Conservation (phyloP, 2,797 vertebrate species). For the Numenius phaeopus region DNA sequence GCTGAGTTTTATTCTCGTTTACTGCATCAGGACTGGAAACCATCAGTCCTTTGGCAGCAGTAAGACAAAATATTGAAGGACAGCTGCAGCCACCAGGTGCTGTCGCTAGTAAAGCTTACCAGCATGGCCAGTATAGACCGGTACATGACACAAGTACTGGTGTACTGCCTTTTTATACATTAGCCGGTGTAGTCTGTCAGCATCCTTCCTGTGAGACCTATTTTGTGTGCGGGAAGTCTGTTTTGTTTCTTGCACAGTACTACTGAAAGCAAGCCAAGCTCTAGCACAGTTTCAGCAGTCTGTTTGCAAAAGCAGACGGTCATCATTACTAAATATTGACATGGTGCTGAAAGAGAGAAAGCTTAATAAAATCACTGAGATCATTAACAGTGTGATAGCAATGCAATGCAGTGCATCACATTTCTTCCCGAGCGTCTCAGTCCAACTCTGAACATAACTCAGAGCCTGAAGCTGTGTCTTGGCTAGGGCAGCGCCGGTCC, state of each 20-base stretch:
- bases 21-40: neutral
- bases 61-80: neutral
- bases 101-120: neutral
- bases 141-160: neutral
- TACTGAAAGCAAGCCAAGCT: neutral
- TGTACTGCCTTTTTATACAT: neutral
- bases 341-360: constrained; percentile 9
- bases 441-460: neutral
- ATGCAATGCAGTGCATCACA: rapidly evolving
- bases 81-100: neutral
- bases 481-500: neutral
- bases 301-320: neutral
- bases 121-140: neutral
- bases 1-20: neutral
- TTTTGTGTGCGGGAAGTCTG: neutral
- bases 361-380: neutral
- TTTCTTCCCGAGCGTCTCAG: neutral
- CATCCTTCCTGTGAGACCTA: neutral
- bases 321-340: constrained; percentile 3
- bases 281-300: neutral
- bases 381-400: neutral
- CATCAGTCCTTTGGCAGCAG: neutral
- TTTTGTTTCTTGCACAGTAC: neutral
- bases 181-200: neutral
- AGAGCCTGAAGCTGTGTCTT: neutral